Conservation (phyloP, 2,888 invertebrate genomes). For the Leuctra nigra region DNA sequence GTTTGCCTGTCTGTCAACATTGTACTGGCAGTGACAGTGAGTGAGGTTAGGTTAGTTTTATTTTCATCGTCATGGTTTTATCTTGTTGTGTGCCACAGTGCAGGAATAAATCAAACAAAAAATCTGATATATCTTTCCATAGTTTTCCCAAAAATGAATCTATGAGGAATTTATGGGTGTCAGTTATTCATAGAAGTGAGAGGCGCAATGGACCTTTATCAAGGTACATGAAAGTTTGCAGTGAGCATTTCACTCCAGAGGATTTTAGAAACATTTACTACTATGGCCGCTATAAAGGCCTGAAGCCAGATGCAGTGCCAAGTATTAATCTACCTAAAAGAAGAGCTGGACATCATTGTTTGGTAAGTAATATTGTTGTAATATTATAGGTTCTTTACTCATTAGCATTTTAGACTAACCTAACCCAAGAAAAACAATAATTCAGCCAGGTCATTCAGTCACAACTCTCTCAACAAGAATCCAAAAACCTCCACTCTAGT, state of each 20-base stretch:
- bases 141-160: neutral
- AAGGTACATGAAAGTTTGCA: neutral
- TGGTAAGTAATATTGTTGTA: too few species aligned
- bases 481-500: too few species aligned
- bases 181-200: neutral
- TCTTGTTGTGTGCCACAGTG: neutral
- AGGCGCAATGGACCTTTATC: neutral
- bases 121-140: neutral
- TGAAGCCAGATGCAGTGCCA: neutral
- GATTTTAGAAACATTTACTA: neutral
- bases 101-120: neutral
- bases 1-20: too few species aligned
- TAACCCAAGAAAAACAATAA: too few species aligned
- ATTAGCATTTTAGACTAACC: too few species aligned
- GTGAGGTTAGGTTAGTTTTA: neutral
- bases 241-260: neutral
- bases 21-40: neutral
- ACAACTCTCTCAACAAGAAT: too few species aligned
- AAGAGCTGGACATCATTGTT: too few species aligned
- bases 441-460: too few species aligned
- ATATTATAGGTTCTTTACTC: too few species aligned
- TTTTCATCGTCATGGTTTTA: neutral
- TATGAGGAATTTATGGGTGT: neutral
- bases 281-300: neutral
- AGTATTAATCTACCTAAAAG: neutral